A percentile compares a stretch with the other conserved stretches of the same genome.
phyloP scores from a whole-genome alignment of 2,113 vertebrate species.

The Arenaria interpres region DNA sequence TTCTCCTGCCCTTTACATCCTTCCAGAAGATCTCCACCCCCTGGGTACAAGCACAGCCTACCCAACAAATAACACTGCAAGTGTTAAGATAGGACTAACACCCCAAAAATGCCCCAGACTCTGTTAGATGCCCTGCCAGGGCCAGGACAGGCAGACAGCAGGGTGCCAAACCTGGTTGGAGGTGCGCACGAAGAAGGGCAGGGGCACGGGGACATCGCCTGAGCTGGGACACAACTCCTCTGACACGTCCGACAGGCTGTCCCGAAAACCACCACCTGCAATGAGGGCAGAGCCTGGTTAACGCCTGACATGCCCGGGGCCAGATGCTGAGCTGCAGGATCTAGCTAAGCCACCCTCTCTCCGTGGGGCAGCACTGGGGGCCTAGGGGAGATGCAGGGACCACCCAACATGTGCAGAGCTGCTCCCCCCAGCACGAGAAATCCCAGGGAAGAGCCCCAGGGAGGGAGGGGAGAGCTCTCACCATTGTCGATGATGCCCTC shows the following conservation, averaged over 20 bases:
- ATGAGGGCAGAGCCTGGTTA: neutral
- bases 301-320: neutral
- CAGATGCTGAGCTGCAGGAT: neutral
- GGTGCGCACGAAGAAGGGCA: conserved; percentile 92
- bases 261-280: conserved; percentile 92
- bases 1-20: neutral
- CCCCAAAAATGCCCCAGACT: neutral
- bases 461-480: conserved; percentile 13
- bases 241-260: conserved; percentile 93
- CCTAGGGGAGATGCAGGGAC: neutral
- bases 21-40: neutral
- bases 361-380: neutral
- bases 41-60: neutral
- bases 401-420: neutral
- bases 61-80: neutral
- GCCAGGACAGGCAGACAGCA: neutral
- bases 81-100: neutral
- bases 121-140: neutral
- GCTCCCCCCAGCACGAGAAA: neutral
- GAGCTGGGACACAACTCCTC: conserved; percentile 97
- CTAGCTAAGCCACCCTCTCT: neutral
- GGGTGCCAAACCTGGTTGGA: conserved; percentile 87
- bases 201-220: conserved; percentile 84
- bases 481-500: conserved; percentile 94
- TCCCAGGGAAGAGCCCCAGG: neutral